Percentiles rank a stretch among this genome's conserved stretches.
Conservation (phyloP, 1,140 invertebrate genomes). For the Aradophagus sp. region DNA sequence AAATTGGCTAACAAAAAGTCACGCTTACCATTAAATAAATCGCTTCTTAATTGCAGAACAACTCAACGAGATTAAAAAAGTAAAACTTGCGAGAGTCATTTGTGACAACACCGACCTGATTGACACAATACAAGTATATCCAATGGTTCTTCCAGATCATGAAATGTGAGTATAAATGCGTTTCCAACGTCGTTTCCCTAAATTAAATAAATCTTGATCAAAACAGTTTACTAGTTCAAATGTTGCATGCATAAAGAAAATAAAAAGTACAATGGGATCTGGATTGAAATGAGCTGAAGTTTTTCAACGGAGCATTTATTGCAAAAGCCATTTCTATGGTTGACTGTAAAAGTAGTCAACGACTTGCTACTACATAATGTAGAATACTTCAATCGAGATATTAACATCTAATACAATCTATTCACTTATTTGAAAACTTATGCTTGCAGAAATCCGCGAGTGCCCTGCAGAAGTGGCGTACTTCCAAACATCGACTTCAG, state of each 20-base stretch:
- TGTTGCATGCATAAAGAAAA: too few relatives aligned
- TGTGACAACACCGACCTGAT: constrained; percentile 97
- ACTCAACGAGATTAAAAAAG: constrained; percentile 91
- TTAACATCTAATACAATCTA: constrained; percentile 59
- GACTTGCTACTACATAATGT: constrained; percentile 59
- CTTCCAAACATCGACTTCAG: constrained; percentile 89
- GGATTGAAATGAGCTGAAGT: too few relatives aligned
- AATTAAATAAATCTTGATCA: too few relatives aligned
- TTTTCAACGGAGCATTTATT: constrained; percentile 59
- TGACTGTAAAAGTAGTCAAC: constrained; percentile 59
- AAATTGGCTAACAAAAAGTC: too few relatives aligned
- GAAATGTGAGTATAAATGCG: constrained; percentile 84
- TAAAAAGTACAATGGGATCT: too few relatives aligned
- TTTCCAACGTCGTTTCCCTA: too few relatives aligned
- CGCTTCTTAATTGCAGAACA: constrained; percentile 79
- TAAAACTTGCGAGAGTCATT: constrained; percentile 88
- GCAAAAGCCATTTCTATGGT: constrained; percentile 58
- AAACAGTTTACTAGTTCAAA: too few relatives aligned
- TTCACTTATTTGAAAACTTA: constrained; percentile 58
- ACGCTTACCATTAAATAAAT: too few relatives aligned
- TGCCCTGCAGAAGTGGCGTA: constrained; percentile 90
- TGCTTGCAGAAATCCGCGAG: constrained; percentile 86
- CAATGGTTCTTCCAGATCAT: constrained; percentile 93
- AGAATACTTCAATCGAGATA: constrained; percentile 59
- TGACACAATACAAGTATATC: constrained; percentile 93